Evolutionary conservation across 2,113 vertebrate genomes (phyloP), one percentile per base, ranked within the genome.

Genomic region (Onychostoma macrolepis): DNA sequence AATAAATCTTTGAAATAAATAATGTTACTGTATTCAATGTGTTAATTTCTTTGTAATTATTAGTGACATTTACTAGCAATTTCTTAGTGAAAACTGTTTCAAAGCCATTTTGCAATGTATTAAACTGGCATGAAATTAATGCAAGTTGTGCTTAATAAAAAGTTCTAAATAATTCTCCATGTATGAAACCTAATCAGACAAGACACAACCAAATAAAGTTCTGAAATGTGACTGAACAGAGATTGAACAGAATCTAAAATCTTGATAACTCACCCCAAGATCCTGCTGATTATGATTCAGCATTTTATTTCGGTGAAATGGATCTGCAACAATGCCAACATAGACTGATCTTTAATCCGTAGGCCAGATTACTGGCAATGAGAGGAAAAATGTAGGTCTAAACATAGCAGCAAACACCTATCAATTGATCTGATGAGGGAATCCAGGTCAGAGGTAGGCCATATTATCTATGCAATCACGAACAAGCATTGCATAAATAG

Each of bases 381-480:
- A 24, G 48, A 72, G 67, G 45, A 4, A 56, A 48, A n/a, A 75
- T 85, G 15, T 28, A 79, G 45, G 58, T 56, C 71, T 36, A n/a
- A 48, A 41, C 48, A 21, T 48, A 24, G 41, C 63, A 61, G 15
- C 30, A n/a, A 26, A 56, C 28, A 41, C 43, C 76, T 85, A 63
- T 82, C 53, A 82, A 83, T 41, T 83, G 86, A 89, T 89, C 86
- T 88, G 89, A 88, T 88, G 85, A 88, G 8, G 9, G 0, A 71
- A 90, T 87, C 53, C 78, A 90, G 89, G 87, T 88, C 87, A 90
- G 50, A 80, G 30, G 56, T 85, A 21, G n/a, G 30, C 36, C 10
- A 26, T 50, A 43, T 88, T 87, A 87, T 80, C 87, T 83, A 48
- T 63, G 53, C 53, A 56, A 87, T 87, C 87, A 67, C 6, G 4